phyloP scores from a whole-genome alignment of 2,113 vertebrate species.

The Cryptomyrus ogoouensis region DNA sequence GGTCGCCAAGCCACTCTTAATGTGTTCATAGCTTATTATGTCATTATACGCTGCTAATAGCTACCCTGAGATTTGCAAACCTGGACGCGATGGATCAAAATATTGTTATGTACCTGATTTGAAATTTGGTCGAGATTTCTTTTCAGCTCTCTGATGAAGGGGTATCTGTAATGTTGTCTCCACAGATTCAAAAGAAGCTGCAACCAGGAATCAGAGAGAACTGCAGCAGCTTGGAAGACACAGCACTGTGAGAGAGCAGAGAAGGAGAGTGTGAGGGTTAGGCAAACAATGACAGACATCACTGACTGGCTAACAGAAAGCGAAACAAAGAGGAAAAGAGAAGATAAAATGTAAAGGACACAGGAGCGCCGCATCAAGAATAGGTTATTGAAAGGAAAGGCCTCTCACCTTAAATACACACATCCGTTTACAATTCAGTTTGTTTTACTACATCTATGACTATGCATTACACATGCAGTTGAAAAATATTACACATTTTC shows the following conservation, averaged over 20 bases:
- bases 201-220: slow-evolving; percentile 58
- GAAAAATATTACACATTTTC: background rate
- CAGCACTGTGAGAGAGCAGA: slow-evolving; percentile 53
- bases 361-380: background rate
- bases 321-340: background rate
- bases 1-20: background rate
- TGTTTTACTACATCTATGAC: background rate
- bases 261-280: background rate
- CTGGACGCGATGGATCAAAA: background rate
- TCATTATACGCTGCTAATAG: background rate
- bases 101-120: slow-evolving; percentile 27
- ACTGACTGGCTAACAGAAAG: background rate
- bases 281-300: background rate
- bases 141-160: slow-evolving; percentile 48
- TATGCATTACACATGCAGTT: background rate
- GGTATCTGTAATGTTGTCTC: slow-evolving; percentile 49
- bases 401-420: background rate
- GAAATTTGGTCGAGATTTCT: slow-evolving; percentile 41
- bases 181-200: slow-evolving; percentile 52
- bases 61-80: background rate
- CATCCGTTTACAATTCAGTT: background rate
- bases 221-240: slow-evolving; percentile 53
- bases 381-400: background rate
- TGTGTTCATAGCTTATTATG: background rate
- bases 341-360: background rate